Conservation (phyloP, 2,797 vertebrate species). For the Hipposideros larvatus region DNA sequence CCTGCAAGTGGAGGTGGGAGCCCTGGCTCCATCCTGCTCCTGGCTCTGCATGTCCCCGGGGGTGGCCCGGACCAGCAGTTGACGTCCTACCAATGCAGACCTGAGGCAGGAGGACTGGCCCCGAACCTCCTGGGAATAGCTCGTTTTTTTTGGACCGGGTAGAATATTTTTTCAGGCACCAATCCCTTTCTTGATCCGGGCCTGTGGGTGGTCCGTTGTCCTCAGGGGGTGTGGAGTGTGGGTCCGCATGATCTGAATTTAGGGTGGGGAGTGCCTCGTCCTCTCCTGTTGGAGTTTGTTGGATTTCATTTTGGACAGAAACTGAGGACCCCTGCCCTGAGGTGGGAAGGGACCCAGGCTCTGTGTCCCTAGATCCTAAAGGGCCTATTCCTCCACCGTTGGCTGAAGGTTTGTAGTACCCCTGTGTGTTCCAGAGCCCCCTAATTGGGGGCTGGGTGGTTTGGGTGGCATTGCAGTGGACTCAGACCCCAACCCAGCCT, state of each 20-base stretch:
- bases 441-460: neutral
- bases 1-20: neutral
- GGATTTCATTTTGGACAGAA: neutral
- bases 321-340: neutral
- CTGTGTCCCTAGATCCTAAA: neutral
- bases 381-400: neutral
- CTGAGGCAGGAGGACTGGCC: neutral
- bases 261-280: neutral
- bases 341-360: neutral
- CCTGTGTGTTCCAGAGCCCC: neutral
- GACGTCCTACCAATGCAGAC: neutral
- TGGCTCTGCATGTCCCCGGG: neutral
- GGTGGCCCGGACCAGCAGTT: neutral
- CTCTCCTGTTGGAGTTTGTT: neutral
- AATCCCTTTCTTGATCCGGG: slow-evolving; percentile 37
- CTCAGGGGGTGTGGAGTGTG: slow-evolving; percentile 43
- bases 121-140: neutral
- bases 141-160: slow-evolving; percentile 69
- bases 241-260: neutral
- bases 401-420: neutral
- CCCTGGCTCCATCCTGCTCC: neutral
- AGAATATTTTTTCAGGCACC: slow-evolving; percentile 82
- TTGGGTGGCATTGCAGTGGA: neutral
- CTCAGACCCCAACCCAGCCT: neutral
- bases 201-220: slow-evolving; percentile 21